These are phyloP conservation scores for Dendrocincla tyrannina DNA, from an alignment of 2,797 vertebrate genomes.

Conservation along the genomic window DNA sequence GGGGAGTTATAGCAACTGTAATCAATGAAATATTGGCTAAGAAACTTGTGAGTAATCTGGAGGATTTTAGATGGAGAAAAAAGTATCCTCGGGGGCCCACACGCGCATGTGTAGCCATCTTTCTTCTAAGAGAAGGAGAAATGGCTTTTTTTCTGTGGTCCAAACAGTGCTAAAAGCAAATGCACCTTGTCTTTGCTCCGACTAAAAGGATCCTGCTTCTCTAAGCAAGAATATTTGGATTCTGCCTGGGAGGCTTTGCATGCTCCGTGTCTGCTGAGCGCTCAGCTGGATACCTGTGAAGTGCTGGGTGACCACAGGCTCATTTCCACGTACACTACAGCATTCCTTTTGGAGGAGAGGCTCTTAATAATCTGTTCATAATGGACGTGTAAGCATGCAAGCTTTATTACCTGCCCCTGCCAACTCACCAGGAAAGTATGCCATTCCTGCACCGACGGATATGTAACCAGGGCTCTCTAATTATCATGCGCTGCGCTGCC, in stretches of 20 bases:
- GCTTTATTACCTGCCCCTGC: conserved; percentile 45
- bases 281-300: background rate
- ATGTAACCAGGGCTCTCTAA: conserved; percentile 23
- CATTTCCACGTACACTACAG: background rate
- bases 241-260: background rate
- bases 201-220: background rate
- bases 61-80: background rate
- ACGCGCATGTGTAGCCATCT: background rate
- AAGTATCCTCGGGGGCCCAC: background rate
- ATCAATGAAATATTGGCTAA: background rate
- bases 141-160: background rate
- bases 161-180: background rate
- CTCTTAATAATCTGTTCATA: conserved; percentile 17
- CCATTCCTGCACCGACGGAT: background rate
- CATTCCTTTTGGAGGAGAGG: conserved; percentile 53
- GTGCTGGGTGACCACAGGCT: conserved; percentile 8
- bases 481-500: background rate
- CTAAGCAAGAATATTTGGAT: background rate
- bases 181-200: background rate
- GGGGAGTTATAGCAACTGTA: background rate
- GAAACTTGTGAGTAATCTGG: background rate
- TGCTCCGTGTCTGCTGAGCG: background rate
- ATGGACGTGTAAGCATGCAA: background rate
- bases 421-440: conserved; percentile 58
- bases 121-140: background rate